Conservation (phyloP, 2,113 vertebrate species). For the Leptocoma aspasia region DNA sequence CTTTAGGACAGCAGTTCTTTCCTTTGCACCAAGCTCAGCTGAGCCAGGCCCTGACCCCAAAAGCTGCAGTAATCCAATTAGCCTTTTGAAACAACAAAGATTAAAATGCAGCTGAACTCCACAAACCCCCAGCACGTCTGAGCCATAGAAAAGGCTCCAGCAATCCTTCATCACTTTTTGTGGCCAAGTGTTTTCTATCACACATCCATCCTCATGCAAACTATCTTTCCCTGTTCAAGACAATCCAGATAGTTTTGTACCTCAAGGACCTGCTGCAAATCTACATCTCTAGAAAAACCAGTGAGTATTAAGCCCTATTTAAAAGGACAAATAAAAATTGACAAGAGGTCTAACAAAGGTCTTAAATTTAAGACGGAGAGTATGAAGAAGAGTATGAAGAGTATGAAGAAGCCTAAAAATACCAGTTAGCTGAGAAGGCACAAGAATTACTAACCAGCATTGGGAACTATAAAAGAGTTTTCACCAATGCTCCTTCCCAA, state of each 20-base stretch:
- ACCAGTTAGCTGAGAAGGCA: not conserved
- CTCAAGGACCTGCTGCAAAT: not conserved
- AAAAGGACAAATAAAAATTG: not conserved
- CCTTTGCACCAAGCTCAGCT: not conserved
- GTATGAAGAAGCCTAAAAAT: not conserved
- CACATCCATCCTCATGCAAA: not conserved
- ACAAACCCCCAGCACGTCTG: not conserved
- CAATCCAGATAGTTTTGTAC: not conserved
- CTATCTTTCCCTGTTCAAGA: not conserved
- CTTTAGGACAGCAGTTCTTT: not conserved
- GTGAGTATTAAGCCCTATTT: not conserved
- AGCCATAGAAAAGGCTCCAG: not conserved
- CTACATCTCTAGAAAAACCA: not conserved
- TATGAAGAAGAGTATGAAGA: not conserved
- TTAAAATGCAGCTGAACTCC: not conserved
- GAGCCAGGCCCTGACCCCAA: not conserved
- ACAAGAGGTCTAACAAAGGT: not conserved
- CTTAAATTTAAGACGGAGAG: not conserved
- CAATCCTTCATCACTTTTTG: not conserved
- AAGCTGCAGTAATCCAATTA: not conserved
- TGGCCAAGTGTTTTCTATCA: fast-evolving
- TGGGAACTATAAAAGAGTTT: not conserved
- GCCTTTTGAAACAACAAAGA: not conserved
- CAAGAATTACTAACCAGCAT: not conserved
- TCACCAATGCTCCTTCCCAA: not conserved